phyloP scores from a whole-genome alignment of 35 echinoderm and acorn worm species.

The Strongylocentrotus purpuratus region DNA sequence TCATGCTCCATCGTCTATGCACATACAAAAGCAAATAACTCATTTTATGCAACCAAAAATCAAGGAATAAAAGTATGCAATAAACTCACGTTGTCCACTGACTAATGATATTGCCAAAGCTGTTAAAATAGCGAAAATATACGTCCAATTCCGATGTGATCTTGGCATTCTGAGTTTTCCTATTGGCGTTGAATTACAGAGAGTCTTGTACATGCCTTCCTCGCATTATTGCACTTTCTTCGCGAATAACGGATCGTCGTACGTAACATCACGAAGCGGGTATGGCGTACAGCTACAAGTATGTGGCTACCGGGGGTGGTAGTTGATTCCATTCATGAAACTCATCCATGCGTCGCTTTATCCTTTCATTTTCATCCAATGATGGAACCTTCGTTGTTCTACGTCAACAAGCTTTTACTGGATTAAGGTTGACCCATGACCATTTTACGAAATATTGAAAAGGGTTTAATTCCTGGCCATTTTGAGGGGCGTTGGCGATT shows the following conservation, averaged over 20 bases:
- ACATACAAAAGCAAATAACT: not conserved
- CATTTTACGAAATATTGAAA: not conserved
- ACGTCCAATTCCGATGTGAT: not conserved
- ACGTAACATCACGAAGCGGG: not conserved
- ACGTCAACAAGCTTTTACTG: not conserved
- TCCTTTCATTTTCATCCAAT: not conserved
- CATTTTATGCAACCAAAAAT: not conserved
- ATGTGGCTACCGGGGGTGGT: not conserved
- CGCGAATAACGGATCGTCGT: not conserved
- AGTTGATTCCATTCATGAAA: not conserved
- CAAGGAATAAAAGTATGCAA: not conserved
- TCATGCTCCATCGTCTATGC: not conserved
- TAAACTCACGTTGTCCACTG: not conserved
- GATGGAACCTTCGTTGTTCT: not conserved
- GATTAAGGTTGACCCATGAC: not conserved
- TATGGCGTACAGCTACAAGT: not conserved
- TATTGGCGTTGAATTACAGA: not conserved
- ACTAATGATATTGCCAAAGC: not conserved
- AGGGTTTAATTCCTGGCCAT: not conserved
- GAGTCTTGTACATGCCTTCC: not conserved
- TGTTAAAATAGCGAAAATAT: not conserved
- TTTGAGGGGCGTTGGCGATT: not conserved
- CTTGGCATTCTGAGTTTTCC: not conserved
- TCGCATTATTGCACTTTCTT: slow-evolving; percentile 4
- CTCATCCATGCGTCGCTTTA: not conserved